Conservation (phyloP, 2,888 invertebrate species). For the Drosophila nr. medialis region DNA sequence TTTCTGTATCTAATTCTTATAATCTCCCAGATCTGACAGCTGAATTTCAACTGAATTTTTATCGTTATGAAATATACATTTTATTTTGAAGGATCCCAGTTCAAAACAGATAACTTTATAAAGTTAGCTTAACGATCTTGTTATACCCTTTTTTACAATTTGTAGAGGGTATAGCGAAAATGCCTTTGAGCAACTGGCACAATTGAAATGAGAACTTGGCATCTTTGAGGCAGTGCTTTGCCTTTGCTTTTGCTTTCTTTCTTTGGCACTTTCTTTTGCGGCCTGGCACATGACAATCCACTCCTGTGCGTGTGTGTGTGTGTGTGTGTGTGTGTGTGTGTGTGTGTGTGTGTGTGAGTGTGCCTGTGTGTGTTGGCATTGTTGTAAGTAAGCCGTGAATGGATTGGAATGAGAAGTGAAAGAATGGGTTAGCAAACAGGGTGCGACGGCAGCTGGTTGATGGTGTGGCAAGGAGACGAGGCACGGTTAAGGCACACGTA, state of each 20-base stretch:
- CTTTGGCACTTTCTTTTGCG: slow-evolving; percentile 30
- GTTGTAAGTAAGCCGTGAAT: slow-evolving; percentile 40
- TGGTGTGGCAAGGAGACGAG: neutral
- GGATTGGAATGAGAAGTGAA: slow-evolving; percentile 20
- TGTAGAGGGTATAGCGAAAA: slow-evolving; percentile 21
- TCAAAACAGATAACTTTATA: too few species aligned
- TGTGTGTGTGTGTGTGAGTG: slow-evolving; percentile 3
- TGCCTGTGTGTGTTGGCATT: slow-evolving; percentile 34
- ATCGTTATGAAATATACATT: too few species aligned
- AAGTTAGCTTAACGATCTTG: neutral
- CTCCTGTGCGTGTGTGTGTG: slow-evolving; percentile 13
- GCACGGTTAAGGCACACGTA: slow-evolving; percentile 20
- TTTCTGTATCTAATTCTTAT: neutral
- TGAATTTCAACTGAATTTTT: neutral
- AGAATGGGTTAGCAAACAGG: slow-evolving; percentile 26
- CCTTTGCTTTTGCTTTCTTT: slow-evolving; percentile 14
- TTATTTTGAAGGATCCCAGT: too few species aligned
- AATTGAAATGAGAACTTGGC: slow-evolving; percentile 46
- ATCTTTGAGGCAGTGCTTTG: slow-evolving; percentile 44
- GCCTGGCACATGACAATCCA: slow-evolving; percentile 41
- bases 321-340: neutral
- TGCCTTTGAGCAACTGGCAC: slow-evolving; percentile 51
- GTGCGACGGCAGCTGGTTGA: slow-evolving; percentile 37
- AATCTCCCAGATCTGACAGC: neutral
- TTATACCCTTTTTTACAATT: neutral